phyloP scores from a whole-genome alignment of 1,140 invertebrate species.

The Drosophila seguyi region DNA sequence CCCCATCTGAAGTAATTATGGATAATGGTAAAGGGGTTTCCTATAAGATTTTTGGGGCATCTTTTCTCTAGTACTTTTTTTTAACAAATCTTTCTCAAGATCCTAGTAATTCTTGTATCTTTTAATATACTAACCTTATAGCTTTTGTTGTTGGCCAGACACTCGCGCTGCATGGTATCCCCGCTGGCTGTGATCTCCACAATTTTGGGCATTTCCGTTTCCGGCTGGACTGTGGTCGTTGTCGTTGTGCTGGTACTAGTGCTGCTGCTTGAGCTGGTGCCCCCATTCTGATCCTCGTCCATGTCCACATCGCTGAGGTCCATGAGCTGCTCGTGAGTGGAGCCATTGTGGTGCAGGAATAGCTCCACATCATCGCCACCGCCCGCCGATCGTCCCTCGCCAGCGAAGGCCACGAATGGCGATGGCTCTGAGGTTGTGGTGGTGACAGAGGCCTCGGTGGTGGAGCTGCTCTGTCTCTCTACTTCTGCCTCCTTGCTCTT shows the following conservation, averaged over 20 bases:
- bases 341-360: slow-evolving; percentile 59
- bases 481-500: slow-evolving; percentile 7
- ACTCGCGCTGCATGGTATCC: slow-evolving; percentile 81
- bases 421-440: slow-evolving; percentile 50
- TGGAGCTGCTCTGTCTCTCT: slow-evolving; percentile 34
- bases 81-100: too few species aligned
- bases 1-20: too few species aligned
- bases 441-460: slow-evolving; percentile 23
- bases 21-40: too few species aligned
- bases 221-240: slow-evolving; percentile 53
- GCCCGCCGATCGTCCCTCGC: slow-evolving; percentile 65
- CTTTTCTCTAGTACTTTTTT: background rate
- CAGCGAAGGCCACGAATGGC: slow-evolving; percentile 62
- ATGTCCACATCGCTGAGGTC: slow-evolving; percentile 90
- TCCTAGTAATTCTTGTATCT: background rate
- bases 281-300: slow-evolving; percentile 87
- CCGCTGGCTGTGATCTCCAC: slow-evolving; percentile 74
- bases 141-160: slow-evolving; percentile 73
- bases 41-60: background rate
- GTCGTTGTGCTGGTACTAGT: slow-evolving; percentile 36
- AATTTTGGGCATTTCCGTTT: slow-evolving; percentile 80
- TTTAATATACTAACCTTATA: slow-evolving; percentile 75
- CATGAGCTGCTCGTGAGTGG: slow-evolving; percentile 71
- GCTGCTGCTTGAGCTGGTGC: slow-evolving; percentile 36
- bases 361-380: slow-evolving; percentile 52